Base-by-base conservation (phyloP, 1,140 invertebrate genomes). In the Penaeus indicus region DNA sequence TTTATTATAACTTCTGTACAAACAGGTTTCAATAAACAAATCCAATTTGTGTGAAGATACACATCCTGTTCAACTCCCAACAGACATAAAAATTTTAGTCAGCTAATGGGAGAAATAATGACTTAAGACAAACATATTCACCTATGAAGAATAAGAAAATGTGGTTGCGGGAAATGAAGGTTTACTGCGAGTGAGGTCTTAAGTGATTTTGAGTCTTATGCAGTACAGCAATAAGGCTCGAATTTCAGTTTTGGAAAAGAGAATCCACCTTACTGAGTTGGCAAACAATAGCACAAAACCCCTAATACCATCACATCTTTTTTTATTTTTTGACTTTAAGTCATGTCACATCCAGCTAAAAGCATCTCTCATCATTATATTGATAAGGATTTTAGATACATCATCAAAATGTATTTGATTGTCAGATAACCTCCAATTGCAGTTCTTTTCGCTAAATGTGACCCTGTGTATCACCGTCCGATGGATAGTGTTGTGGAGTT, bases 1-100 rank as follows among this genome's bases (percentile, higher is more conserved):
- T 88, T 88, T 88, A 88, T 88, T 88, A 87, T 87, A 88, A 88
- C 86, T 88, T 88, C 86, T 88, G 86, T 88, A 88, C 86, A 88
- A 88, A 88, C 86, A 88, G 86, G 86, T 82, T 72, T 88, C 69
- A 86, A 47, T 88, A 88, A 88, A 88, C 86, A 88, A 88, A 62
- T 88, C 81, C 79, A 88, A 60, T 54, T 88, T 88, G 54, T 83
- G 67, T 75, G 64, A 88, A 83, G 80, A 88, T 83, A 42, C 79
- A 83, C 79, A 88, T 88, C 81, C 86, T 88, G 42, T 83, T 88
- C 86, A 88, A 61, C 80, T 88, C 79, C 81, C 86, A 88, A 88
- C 86, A 88, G 79, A 83, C 86, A 88, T 47, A 85, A 75, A 75
- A 11, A 69, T 47, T 75, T 54, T 85, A 64, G 18, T 42, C 69